A percentile compares a stretch with the other conserved stretches of the same genome.
phyloP scores from a whole-genome alignment of 1,140 invertebrate genomes.

The Teleopsis dalmanni region DNA sequence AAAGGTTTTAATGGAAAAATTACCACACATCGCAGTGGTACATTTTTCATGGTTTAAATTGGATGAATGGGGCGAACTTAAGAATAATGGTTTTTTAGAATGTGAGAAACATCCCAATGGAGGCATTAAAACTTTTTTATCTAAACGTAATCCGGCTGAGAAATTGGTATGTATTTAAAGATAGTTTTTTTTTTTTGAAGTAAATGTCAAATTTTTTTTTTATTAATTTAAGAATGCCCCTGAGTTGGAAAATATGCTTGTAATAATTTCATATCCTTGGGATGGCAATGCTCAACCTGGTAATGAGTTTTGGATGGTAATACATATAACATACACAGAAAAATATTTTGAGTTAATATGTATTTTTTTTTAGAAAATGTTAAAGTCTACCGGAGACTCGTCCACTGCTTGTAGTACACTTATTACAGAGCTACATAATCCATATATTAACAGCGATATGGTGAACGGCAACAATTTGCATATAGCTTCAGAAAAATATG shows the following conservation, averaged over 20 bases:
- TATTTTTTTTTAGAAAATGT: conserved; percentile 21
- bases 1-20: conserved; percentile 15
- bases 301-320: conserved; percentile 51
- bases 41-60: conserved; percentile 39
- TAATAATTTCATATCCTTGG: conserved; percentile 58
- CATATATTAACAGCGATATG: conserved; percentile 48
- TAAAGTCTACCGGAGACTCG: conserved; percentile 50
- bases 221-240: no score
- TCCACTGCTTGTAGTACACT: conserved; percentile 55
- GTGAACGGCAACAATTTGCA: conserved; percentile 48
- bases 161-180: conserved; percentile 6
- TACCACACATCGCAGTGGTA: conserved; percentile 28
- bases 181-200: neutral
- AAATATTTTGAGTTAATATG: neutral
- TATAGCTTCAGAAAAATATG: conserved; percentile 44
- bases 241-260: conserved; percentile 28
- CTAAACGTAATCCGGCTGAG: conserved; percentile 24
- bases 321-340: neutral
- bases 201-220: neutral
- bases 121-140: conserved; percentile 24
- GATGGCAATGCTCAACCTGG: conserved; percentile 61
- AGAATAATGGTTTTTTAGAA: conserved; percentile 19
- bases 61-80: conserved; percentile 11
- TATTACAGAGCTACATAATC: conserved; percentile 53
- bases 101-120: conserved; percentile 18